Evolutionary conservation across 2,113 vertebrate species (phyloP).

Genomic region (Scytalopus superciliaris): DNA sequence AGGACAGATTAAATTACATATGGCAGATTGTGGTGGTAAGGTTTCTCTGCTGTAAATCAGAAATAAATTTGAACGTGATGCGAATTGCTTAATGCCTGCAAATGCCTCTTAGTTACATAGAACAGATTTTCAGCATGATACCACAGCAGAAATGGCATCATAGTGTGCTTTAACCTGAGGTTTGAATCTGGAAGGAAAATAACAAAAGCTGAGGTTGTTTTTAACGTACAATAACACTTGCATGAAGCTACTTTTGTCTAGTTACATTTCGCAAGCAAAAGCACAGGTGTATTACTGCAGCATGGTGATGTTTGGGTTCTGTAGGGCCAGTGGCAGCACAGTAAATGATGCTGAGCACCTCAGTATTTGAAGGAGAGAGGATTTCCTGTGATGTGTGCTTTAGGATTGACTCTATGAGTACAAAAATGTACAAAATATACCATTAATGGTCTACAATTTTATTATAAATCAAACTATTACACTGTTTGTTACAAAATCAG

Average conservation of each 20-base stretch:
- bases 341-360: not conserved
- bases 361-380: not conserved
- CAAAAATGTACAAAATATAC: not conserved
- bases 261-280: not conserved
- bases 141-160: not conserved
- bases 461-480: not conserved
- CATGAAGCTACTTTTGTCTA: not conserved
- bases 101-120: not conserved
- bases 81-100: not conserved
- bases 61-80: not conserved
- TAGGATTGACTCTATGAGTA: not conserved
- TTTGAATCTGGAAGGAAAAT: not conserved
- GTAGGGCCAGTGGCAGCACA: not conserved
- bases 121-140: not conserved
- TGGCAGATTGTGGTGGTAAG: not conserved
- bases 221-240: not conserved
- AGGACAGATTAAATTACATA: not conserved
- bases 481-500: not conserved
- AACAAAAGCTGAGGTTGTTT: not conserved
- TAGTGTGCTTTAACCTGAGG: not conserved
- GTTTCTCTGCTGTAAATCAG: not conserved
- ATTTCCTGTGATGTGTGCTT: not conserved
- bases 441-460: fast-evolving
- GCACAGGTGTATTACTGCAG: not conserved
- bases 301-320: not conserved